Base-by-base conservation (phyloP, 92 coral and sea anemone species). In the Pocillopora meandrina region DNA sequence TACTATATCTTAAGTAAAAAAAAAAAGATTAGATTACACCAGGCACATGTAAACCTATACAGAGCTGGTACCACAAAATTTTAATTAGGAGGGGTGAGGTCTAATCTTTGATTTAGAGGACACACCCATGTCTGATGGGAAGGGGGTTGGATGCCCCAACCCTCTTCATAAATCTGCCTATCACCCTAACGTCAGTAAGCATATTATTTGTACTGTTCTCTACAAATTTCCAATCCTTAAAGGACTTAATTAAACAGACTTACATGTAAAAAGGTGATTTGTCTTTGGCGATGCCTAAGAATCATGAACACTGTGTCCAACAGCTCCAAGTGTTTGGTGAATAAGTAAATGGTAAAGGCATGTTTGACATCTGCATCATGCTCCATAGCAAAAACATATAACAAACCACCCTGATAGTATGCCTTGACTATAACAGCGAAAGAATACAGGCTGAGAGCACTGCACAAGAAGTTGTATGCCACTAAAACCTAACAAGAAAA, bases 271-370 rank as follows among this genome's bases (percentile, higher is more conserved):
- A 94, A 92, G 2, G 98, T 89, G 49, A 96, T 90, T 84, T 96
- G 98, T 61, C 98, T 75, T 56, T 92, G 93, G 57, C 88, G 89
- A 90, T 96, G 98, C 31, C 98, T 90, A 52, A 96, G 72, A 67
- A 96, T 92, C 98, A 96, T 96, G 72, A 96, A 92, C 19, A 94
- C 90, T 33, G 98, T 96, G 68, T 96, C 98, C 69, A 96, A 52
- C 72, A 96, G 76, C 62, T 96, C 98, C 11, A 96, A 61, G 77
- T 75, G 82, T 89, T 96, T 96, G 52, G 98, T 96, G 77, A 90
- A 33, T 87, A 85, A 86, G 89, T 94, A 96, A 36, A 96, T 82
- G 55, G 58, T 71, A 47, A 94, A 74, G 12, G 93, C 98, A 74
- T 94, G 98, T 69, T 92, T 85, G 21, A 92, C 92, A 21, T 65